Evolutionary conservation across 2,113 vertebrate species (phyloP), one percentile per base, ranked within the genome.

Genomic region (Rhinoptilus africanus): DNA sequence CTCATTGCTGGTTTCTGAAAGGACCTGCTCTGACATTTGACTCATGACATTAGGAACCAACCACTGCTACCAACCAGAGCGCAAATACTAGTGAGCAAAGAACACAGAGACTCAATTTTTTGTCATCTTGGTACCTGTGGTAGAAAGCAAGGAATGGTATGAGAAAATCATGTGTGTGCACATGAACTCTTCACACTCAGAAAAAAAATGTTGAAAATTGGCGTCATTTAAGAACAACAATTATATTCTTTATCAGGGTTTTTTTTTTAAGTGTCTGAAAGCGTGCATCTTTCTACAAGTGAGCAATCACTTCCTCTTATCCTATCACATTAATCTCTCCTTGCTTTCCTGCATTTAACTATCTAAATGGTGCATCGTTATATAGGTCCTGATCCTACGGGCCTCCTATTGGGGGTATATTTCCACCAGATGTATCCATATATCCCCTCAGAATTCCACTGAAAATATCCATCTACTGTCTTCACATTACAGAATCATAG

Each of bases 371-470:
- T 8, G 6, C 2, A 51, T 24, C 3, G 2, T 62, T 43, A 30
- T 28, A 45, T 13, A 62, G 10, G 6, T 56, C 26, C 7, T 75
- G 7, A 18, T 80, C 57, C 39, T 69, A n/a, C 6, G 59, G 5
- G 19, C 10, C 4, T 63, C 4, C 3, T 37, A 3, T 45, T 32
- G 2, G 9, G 9, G 10, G 2, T 47, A 22, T 50, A 14, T 4
- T 80, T 88, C 26, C 5, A 32, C 57, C 6, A 69, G 21, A 24
- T 28, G 3, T 39, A 45, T 26, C 23, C 8, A 28, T 54, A 30
- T 62, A 56, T 45, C 12, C 7, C 18, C 23, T 51, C 9, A 47
- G 30, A 71, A 56, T 64, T 67, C 17, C 47, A 60, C 34, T 27
- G 27, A 18, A 85, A 60, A 63, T 68, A 72, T 68, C 37, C 5